Conservation (phyloP, 1,140 invertebrate species). For the Drosophila varians region DNA sequence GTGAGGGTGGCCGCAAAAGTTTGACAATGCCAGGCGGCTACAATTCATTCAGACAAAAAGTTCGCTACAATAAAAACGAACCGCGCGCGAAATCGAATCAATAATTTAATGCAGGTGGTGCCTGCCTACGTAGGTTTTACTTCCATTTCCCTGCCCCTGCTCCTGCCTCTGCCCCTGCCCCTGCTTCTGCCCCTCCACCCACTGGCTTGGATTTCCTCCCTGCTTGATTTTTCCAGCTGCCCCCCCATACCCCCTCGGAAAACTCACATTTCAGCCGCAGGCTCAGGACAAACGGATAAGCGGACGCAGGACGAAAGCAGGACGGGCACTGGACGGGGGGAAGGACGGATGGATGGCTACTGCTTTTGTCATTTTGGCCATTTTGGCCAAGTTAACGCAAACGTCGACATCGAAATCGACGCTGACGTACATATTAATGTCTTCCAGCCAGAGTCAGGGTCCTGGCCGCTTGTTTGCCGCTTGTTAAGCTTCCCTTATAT, state of each 20-base stretch:
- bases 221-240: not conserved
- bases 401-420: constrained; percentile 1
- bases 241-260: not conserved
- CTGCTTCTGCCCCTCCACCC: not conserved
- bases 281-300: not conserved
- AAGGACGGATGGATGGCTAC: not conserved
- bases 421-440: constrained; percentile 67
- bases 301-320: too few species aligned
- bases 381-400: constrained; percentile 53
- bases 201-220: not conserved
- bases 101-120: constrained; percentile 76
- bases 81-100: constrained; percentile 74
- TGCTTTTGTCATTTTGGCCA: constrained; percentile 66
- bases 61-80: constrained; percentile 75
- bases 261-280: constrained; percentile 10
- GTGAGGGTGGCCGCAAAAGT: constrained; percentile 27
- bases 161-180: too few species aligned
- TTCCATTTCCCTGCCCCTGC: not conserved
- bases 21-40: constrained; percentile 60
- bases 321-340: not conserved
- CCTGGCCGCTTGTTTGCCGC: constrained; percentile 63
- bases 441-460: constrained; percentile 25
- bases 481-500: constrained; percentile 46
- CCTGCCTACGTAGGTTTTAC: constrained; percentile 3
- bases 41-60: constrained; percentile 72